phyloP scores from a whole-genome alignment of 2,888 invertebrate genomes.

The Drosophila tripunctata region DNA sequence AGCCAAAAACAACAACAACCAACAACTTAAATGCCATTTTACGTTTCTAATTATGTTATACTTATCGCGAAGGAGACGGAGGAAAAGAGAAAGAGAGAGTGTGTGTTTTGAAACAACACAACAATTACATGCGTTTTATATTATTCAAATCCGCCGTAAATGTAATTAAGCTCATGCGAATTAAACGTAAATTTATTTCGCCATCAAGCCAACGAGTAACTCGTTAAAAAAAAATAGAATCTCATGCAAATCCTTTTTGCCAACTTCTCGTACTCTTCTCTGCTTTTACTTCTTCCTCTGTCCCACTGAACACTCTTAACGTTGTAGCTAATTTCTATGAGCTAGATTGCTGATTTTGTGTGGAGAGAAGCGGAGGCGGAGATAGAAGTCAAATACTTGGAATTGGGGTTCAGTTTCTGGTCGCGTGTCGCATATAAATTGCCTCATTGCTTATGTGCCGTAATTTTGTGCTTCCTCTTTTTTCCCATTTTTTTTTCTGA shows the following conservation, averaged over 20 bases:
- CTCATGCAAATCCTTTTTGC: conserved; percentile 59
- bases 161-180: conserved; percentile 78
- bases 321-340: conserved; percentile 28
- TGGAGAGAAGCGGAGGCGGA: not conserved
- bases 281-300: not conserved
- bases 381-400: conserved; percentile 31
- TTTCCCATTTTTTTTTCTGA: not conserved
- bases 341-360: not conserved
- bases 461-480: conserved; percentile 54
- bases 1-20: conserved; percentile 13
- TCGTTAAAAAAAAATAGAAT: conserved; percentile 28
- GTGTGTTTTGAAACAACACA: not conserved
- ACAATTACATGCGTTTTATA: conserved; percentile 68
- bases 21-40: conserved; percentile 47
- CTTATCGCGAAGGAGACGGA: not conserved
- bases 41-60: conserved; percentile 61
- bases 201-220: conserved; percentile 26
- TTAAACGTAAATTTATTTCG: conserved; percentile 69
- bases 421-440: conserved; percentile 75
- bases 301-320: not conserved
- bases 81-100: not conserved
- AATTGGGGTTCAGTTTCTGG: conserved; percentile 37
- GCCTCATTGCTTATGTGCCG: conserved; percentile 64
- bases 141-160: conserved; percentile 74
- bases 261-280: not conserved